Evolutionary conservation across 2,113 vertebrate species (phyloP), one percentile per base, ranked within the genome.

Genomic region (Setophaga petechia): DNA sequence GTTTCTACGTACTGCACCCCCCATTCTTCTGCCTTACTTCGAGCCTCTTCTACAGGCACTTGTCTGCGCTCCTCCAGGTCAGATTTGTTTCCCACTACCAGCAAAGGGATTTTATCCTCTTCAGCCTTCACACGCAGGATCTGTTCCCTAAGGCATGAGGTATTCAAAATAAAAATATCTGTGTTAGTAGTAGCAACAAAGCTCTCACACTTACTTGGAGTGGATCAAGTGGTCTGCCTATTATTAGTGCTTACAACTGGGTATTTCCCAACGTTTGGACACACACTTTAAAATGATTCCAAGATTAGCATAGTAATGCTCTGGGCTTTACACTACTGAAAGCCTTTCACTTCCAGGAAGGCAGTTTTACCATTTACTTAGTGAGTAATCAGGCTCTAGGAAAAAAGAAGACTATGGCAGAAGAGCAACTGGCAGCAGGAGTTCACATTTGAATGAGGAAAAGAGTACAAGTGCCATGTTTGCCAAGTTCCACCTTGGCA

Each of bases 1-100:
- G 99, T 99, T 98, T 99, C 99, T 96, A 99, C 99, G 0, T 99
- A 99, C 97, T 99, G 99, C n/a, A 99, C 98, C 0, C 98, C 98
- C 99, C 99, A 99, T 85, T 99, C 98, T 8, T 98, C 96, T 0
- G 99, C 99, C 91, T 98, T 98, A 39, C 92, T 97, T 59, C 98
- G 95, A 22, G 98, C 99, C 62, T 99, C 99, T 41, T 99, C 99
- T 2, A 98, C 96, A 12, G 98, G 98, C 37, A 99, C 99, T 97
- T 99, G 98, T 92, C 99, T 98, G 71, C 99, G 97, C 63, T 99
- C 99, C 95, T 99, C 99, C 96, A 99, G 95, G 97, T 99, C 99
- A 1, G 99, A 99, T 97, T 99, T 99, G 95, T 99, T 99, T 49
- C 99, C 99, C 90, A 99, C 99, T 18, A 99, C 91, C 4, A 99